Conservation (phyloP, 2,113 vertebrate genomes). For the Gambusia affinis region DNA sequence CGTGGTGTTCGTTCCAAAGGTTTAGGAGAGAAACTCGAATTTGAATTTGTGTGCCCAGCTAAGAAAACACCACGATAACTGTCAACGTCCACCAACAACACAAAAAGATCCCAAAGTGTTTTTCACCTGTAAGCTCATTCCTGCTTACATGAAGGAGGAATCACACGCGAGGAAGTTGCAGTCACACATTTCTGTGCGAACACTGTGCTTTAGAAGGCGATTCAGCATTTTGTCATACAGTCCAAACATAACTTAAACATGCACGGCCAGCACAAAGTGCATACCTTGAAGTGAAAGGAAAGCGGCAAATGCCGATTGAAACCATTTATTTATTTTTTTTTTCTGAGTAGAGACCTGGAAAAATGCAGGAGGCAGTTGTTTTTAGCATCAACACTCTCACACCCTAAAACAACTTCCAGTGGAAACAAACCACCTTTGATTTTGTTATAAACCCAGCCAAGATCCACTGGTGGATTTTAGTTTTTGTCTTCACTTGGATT, state of each 20-base stretch:
- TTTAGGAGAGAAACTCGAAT: background rate
- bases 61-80: background rate
- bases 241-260: no score
- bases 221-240: no score
- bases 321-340: background rate
- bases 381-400: background rate
- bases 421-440: background rate
- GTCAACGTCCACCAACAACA: background rate
- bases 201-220: no score
- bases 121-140: background rate
- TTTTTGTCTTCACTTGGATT: no score
- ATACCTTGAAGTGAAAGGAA: background rate
- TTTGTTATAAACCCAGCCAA: no score
- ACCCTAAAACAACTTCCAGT: background rate
- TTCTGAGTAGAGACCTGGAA: background rate
- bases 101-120: background rate
- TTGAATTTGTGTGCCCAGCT: background rate
- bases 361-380: background rate
- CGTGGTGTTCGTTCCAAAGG: background rate
- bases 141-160: conserved; percentile 5
- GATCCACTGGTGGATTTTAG: no score
- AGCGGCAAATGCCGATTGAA: background rate
- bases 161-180: conserved; percentile 20
- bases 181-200: conserved; percentile 2
- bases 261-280: background rate